Percentiles rank a stretch among this genome's conserved stretches.
Conservation (phyloP, 2,113 vertebrate genomes). For the Oriolus oriolus region DNA sequence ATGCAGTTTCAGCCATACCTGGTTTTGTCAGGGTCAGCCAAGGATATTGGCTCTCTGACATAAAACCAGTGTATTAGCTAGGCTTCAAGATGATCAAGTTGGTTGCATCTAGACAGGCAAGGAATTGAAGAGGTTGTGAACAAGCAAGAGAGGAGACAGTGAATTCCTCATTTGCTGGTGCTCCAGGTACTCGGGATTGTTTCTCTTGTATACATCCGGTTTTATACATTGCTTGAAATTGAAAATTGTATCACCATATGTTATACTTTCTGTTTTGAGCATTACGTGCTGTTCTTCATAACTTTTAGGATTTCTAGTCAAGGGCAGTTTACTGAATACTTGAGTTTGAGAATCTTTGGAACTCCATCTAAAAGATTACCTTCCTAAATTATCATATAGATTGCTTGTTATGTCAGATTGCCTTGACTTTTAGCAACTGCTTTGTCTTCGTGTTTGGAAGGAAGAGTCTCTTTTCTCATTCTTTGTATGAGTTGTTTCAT, state of each 20-base stretch:
- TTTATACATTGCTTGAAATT: background rate
- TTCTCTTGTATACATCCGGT: background rate
- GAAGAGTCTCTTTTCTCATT: constrained; percentile 50
- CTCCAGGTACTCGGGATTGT: background rate
- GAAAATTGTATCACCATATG: background rate
- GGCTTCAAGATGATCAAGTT: background rate
- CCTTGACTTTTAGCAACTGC: constrained; percentile 19
- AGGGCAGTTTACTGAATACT: background rate
- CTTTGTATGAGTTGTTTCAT: constrained; percentile 59
- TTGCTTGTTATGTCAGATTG: background rate
- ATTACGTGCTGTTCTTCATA: background rate
- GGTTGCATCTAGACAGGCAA: background rate
- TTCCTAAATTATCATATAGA: background rate
- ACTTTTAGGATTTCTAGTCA: background rate
- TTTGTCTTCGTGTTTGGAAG: constrained; percentile 14
- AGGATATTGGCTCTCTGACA: background rate
- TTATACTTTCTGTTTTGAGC: background rate
- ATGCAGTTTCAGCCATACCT: background rate
- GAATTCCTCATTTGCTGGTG: background rate
- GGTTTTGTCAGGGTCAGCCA: background rate
- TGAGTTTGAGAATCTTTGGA: background rate
- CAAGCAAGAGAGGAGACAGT: background rate
- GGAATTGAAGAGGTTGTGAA: background rate
- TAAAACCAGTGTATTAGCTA: background rate
- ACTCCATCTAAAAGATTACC: background rate